Evolutionary conservation across 23 tunicate genomes (phyloP).

Genomic region (Trididemnum miniatum): DNA sequence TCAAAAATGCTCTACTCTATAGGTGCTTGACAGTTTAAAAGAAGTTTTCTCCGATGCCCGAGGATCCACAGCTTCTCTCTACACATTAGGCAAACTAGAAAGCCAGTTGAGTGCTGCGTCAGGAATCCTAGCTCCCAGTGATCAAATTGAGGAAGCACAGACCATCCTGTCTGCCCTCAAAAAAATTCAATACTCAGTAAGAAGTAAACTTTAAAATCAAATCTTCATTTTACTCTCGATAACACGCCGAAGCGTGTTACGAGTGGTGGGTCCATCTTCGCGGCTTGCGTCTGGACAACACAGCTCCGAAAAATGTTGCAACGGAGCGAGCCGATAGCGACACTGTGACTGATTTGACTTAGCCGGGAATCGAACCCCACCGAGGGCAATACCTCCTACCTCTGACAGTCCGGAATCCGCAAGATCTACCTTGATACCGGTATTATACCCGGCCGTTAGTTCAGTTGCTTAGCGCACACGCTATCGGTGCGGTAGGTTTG

Average conservation of each 20-base stretch:
- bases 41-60: background rate
- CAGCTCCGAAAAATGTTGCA: too few relatives aligned
- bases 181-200: slow-evolving; percentile 6
- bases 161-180: background rate
- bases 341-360: background rate
- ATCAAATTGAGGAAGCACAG: background rate
- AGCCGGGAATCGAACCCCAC: too few relatives aligned
- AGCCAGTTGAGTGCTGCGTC: background rate
- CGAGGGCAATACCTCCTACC: too few relatives aligned
- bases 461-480: too few relatives aligned
- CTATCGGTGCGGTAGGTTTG: too few relatives aligned
- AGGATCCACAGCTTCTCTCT: background rate
- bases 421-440: too few relatives aligned
- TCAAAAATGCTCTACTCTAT: background rate
- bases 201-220: background rate
- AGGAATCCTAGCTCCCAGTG: background rate
- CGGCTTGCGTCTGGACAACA: too few relatives aligned
- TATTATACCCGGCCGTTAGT: too few relatives aligned
- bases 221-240: too few relatives aligned
- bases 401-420: too few relatives aligned
- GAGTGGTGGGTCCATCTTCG: background rate
- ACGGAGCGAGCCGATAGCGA: too few relatives aligned
- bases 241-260: background rate
- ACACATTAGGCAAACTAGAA: background rate
- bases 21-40: background rate